Base-by-base conservation (phyloP, 2,888 invertebrate species). In the Caradrina clavipalpis region DNA sequence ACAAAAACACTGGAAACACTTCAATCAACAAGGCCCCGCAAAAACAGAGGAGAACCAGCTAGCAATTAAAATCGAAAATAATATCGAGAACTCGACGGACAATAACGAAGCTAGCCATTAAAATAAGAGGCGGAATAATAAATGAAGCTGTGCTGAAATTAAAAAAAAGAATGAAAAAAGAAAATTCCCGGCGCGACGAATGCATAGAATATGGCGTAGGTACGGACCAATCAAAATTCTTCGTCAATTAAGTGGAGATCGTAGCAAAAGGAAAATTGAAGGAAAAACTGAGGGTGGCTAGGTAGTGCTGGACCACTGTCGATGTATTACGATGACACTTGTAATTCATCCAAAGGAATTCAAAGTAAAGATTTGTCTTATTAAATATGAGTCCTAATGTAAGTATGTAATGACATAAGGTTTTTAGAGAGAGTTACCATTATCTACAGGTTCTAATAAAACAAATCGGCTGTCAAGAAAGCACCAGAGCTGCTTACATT, bases 201-300 rank as follows among this genome's bases (percentile, higher is more conserved):
- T 93, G 95, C 94, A 94, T 93, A 94, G 95, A 93, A 95, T 94
- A 94, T 93, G 92, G 93, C 93, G 92, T 88, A 88, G 88, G 87
- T 89, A 89, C 90, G 85, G 87, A 94, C 95, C 95, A 96, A 96
- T 96, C 95, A 95, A 95, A 95, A 95, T 95, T 95, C 95, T 92
- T 93, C 95, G 94, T 94, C 95, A 96, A 96, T 96, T 96, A 96
- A 95, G 93, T 91, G 91, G 93, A 95, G 95, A 95, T 95, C 93
- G 94, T 89, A 86, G 90, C 90, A 94, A 95, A 95, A 94, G 94
- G 94, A 95, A 96, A 95, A 95, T 95, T 95, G 93, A 92, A 95
- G 95, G 93, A 93, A 95, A 94, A 93, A 91, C 94, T 92, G 92
- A 93, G 95, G 94, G 95, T 92, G 91, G 92, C 89, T 92, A 79